phyloP scores from a whole-genome alignment of 2,113 vertebrate species.

The Ahaetulla prasina region DNA sequence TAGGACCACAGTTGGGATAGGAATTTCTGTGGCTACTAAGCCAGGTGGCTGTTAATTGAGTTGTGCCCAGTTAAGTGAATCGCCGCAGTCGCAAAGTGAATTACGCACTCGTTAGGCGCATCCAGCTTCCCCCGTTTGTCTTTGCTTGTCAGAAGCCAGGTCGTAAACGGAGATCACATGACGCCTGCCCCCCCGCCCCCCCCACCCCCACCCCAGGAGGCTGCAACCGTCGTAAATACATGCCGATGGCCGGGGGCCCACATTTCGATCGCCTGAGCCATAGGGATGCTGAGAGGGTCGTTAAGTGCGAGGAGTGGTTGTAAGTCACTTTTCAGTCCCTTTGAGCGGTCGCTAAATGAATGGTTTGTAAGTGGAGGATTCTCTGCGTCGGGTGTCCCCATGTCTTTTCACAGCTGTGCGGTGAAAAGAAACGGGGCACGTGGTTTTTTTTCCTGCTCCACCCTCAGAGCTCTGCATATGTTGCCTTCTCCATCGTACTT shows the following conservation, averaged over 20 bases:
- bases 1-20: neutral
- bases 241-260: neutral
- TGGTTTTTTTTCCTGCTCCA: neutral
- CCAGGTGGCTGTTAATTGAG: neutral
- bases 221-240: neutral
- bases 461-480: neutral
- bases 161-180: no score
- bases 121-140: neutral
- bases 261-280: neutral
- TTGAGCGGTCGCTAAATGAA: neutral
- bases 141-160: no score
- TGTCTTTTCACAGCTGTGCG: neutral
- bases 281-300: neutral
- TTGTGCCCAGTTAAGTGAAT: neutral
- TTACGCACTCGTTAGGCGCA: neutral
- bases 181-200: no score
- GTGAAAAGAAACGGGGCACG: neutral
- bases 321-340: neutral
- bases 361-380: neutral
- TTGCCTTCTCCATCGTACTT: neutral
- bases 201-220: fast-evolving
- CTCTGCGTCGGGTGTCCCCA: neutral
- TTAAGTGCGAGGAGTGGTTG: neutral
- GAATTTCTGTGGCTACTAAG: neutral
- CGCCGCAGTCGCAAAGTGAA: neutral